Percentiles rank a stretch among this genome's conserved stretches.
Conservation (phyloP, 2,113 vertebrate genomes). For the Nycticryphes semicollaris region DNA sequence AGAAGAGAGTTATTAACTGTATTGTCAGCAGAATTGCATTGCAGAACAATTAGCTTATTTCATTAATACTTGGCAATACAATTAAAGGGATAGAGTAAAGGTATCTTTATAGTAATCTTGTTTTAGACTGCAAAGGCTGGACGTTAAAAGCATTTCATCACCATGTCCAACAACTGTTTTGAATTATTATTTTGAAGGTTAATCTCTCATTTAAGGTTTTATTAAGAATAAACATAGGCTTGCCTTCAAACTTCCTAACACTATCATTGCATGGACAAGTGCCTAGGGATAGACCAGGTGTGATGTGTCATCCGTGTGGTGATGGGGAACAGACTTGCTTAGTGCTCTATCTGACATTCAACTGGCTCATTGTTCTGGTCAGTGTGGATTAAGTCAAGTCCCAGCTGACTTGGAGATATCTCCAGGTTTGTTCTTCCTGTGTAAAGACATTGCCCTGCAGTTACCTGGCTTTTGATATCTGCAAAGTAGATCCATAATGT, state of each 20-base stretch:
- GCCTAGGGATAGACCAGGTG: neutral
- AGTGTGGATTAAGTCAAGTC: neutral
- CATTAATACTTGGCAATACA: neutral
- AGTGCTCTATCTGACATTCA: accelerated
- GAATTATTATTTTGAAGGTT: neutral
- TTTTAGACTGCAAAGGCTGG: neutral
- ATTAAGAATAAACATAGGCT: neutral
- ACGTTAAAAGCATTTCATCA: neutral
- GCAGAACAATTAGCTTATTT: neutral
- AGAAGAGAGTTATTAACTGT: neutral
- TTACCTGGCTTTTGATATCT: neutral
- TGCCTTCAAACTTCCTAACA: neutral
- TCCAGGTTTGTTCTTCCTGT: neutral
- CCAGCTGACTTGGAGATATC: neutral
- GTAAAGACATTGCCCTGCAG: neutral
- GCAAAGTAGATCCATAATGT: neutral
- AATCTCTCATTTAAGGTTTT: neutral
- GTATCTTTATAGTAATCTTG: neutral
- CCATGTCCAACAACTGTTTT: neutral
- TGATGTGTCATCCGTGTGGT: neutral
- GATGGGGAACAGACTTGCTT: accelerated
- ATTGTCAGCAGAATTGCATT: neutral
- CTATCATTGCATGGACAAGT: neutral
- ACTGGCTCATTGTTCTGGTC: neutral
- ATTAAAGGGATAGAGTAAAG: neutral